A percentile compares a stretch with the other conserved stretches of the same genome.
Conservation (phyloP, 2,113 vertebrate genomes). For the Petrocephalus microphthalmus region DNA sequence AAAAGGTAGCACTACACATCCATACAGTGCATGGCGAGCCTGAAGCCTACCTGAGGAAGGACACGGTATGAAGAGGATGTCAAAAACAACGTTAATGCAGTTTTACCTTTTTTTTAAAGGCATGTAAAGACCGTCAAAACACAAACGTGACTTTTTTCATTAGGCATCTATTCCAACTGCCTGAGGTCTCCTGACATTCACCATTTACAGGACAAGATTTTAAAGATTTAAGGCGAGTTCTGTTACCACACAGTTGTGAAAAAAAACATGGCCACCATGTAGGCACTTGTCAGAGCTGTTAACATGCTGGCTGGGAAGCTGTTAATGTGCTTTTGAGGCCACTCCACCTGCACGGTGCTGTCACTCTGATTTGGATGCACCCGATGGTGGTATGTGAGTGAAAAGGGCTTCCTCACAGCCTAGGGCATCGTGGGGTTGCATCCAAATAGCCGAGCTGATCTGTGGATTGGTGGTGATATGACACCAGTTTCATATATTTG, state of each 20-base stretch:
- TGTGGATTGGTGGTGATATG: neutral
- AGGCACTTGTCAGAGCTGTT: constrained; percentile 7
- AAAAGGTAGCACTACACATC: neutral
- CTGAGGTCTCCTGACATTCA: neutral
- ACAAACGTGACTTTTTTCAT: neutral
- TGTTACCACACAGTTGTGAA: constrained; percentile 10
- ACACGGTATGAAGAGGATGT: neutral
- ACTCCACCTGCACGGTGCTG: neutral
- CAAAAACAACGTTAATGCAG: neutral
- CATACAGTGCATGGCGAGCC: neutral
- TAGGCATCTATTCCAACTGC: neutral
- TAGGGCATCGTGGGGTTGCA: neutral
- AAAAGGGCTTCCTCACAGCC: neutral
- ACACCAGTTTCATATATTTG: neutral
- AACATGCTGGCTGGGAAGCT: constrained; percentile 1
- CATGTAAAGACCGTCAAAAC: neutral
- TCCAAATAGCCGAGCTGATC: neutral
- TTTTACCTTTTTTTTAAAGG: neutral
- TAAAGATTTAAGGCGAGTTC: neutral
- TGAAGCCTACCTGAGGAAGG: neutral
- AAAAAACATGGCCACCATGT: constrained; percentile 17
- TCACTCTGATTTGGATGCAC: constrained; percentile 7
- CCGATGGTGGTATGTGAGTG: neutral
- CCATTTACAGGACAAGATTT: neutral
- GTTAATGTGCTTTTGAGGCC: constrained; percentile 13